Percentiles rank a stretch among this genome's conserved stretches.
phyloP scores from a whole-genome alignment of 2,113 vertebrate genomes.

The Albula glossodonta region DNA sequence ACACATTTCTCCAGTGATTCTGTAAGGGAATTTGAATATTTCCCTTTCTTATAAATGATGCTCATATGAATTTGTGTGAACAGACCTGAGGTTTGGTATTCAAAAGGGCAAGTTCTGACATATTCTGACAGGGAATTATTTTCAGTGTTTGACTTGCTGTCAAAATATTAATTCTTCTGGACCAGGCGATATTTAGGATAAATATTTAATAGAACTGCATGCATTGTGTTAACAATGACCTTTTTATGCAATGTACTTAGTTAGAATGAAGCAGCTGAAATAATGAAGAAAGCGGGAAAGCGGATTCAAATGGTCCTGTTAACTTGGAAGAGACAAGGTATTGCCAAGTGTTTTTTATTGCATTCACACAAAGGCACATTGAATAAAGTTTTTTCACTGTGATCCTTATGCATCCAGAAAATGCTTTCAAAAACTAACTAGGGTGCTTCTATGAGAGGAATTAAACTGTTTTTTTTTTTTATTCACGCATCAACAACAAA shows the following conservation, averaged over 20 bases:
- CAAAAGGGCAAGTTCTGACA: constrained; percentile 19
- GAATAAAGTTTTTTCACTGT: constrained; percentile 16
- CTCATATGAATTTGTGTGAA: constrained; percentile 6
- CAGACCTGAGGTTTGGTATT: constrained; percentile 8
- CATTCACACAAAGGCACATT: constrained; percentile 24
- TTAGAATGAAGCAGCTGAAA: background rate
- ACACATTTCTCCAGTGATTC: background rate
- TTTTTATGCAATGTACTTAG: background rate
- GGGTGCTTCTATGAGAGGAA: no score
- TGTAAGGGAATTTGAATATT: constrained; percentile 29
- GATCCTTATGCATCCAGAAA: background rate
- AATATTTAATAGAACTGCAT: constrained; percentile 17
- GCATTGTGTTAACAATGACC: background rate
- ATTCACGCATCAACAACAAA: no score
- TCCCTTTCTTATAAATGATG: constrained; percentile 39
- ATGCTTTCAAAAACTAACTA: background rate
- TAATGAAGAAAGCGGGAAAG: constrained; percentile 8
- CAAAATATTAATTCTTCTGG: constrained; percentile 43
- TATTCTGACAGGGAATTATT: constrained; percentile 42
- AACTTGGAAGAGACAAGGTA: constrained; percentile 14
- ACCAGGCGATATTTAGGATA: constrained; percentile 34
- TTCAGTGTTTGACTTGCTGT: constrained; percentile 44
- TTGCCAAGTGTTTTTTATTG: constrained; percentile 36
- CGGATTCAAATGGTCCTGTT: constrained; percentile 33
- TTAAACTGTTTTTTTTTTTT: no score